These are phyloP conservation scores for Aeoliscus strigatus DNA, from an alignment of 2,797 vertebrate species.

Conservation along the genomic window DNA sequence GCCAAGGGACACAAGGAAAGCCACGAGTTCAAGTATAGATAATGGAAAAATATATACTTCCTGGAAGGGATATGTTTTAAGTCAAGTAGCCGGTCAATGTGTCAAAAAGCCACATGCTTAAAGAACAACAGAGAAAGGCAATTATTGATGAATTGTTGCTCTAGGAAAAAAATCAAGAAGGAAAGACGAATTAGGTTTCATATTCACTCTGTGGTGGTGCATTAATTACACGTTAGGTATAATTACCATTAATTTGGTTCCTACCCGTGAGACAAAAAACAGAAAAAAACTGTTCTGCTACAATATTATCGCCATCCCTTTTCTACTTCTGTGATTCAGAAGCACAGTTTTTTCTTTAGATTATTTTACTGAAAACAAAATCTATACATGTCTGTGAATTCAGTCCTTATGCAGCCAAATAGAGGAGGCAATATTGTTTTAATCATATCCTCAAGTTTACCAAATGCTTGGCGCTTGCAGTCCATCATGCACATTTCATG, in stretches of 20 bases:
- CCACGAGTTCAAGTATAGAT: conserved; percentile 55
- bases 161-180: too few species aligned
- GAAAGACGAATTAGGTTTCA: too few species aligned
- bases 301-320: conserved; percentile 67
- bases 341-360: conserved; percentile 57
- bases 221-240: conserved; percentile 34
- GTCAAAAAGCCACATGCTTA: conserved; percentile 8
- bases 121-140: background rate
- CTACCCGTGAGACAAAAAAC: conserved; percentile 49
- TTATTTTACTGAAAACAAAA: conserved; percentile 66
- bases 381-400: too few species aligned
- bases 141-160: too few species aligned
- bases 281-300: conserved; percentile 50
- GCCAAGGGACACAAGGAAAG: conserved; percentile 40
- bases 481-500: conserved; percentile 32
- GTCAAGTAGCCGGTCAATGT: conserved; percentile 17
- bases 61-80: conserved; percentile 42
- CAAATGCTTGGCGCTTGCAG: conserved; percentile 20
- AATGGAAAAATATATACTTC: conserved; percentile 43
- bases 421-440: too few species aligned
- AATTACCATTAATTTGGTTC: conserved; percentile 56
- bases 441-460: too few species aligned
- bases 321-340: conserved; percentile 61
- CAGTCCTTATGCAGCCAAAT: too few species aligned
- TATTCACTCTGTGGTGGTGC: conserved; percentile 4